Conservation (phyloP, 2,797 vertebrate species). For the Delichon dasypus region DNA sequence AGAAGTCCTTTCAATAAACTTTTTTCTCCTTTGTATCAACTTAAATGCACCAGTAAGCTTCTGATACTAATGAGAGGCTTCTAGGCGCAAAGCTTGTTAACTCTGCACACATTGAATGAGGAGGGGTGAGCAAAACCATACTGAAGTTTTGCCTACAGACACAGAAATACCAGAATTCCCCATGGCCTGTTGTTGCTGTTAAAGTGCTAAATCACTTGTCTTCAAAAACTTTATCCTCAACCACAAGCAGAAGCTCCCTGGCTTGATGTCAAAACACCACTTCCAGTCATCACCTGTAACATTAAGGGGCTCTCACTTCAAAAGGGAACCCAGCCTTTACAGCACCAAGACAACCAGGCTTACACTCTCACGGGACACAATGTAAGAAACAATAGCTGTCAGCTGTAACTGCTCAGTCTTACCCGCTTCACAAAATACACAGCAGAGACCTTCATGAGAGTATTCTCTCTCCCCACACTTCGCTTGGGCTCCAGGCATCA, state of each 20-base stretch:
- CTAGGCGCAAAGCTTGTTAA: background rate
- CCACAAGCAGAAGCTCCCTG: background rate
- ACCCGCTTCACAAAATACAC: conserved; percentile 48
- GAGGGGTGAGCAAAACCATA: background rate
- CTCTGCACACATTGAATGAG: background rate
- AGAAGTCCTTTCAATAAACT: background rate
- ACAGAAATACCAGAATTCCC: background rate
- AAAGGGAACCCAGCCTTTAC: background rate
- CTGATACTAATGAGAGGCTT: background rate
- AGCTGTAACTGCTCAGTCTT: background rate
- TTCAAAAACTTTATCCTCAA: background rate
- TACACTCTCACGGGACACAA: fast-evolving
- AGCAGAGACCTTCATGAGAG: background rate
- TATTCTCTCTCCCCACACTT: background rate
- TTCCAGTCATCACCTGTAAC: background rate
- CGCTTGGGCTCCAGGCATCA: background rate
- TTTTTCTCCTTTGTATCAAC: background rate
- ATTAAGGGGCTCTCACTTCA: fast-evolving
- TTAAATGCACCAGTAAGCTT: background rate
- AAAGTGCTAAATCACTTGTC: too few relatives aligned
- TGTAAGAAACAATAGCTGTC: fast-evolving
- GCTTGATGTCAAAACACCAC: background rate
- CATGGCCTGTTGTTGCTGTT: fast-evolving
- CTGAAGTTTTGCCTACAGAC: background rate
- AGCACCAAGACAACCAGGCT: background rate